Base-by-base conservation (phyloP, 2,797 vertebrate genomes). In the Pseudotriccus pelzelni region DNA sequence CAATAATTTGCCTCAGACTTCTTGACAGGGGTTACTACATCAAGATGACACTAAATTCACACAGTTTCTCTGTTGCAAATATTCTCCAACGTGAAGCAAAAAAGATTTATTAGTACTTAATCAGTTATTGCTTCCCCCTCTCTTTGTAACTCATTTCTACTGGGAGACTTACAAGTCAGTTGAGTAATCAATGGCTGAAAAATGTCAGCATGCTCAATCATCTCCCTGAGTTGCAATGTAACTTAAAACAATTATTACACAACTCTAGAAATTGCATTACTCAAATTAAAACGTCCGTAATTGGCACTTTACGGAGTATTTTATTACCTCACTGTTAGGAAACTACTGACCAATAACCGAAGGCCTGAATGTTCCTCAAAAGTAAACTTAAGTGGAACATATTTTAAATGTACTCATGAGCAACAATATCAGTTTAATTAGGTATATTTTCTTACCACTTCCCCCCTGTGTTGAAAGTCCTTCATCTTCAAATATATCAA, bases 401-500 rank as follows among this genome's bases (percentile, higher is more conserved):
- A 79, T 30, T 85, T 44, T 34, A 87, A 88, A 78, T 11, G 6
- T 30, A 75, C 4, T 56, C 22, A 46, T 9, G 4, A 72, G 3
- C 25, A 91, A 49, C 22, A 66, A 12, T 10, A 60, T 30, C 23
- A 34, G 28, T 47, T 91, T 86, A 66, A 55, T 69, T 47, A 82
- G 58, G 39, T 32, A 4, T 28, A 58, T 37, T 69, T 67, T 96
- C 98, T 96, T 96, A 98, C 98, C 97, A 10, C 89, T 97, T 96
- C 97, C 94, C 98, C 99, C 98, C 96, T 99, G 99, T 14, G 98
- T 98, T 44, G 98, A 97, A 87, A 99, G 97, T 52, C 99, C 99
- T 96, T 99, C 99, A 43, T 99, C 99, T 97, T 99, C 99, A 97
- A 99, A 99, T 97, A 99, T 99, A 97, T 99, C 99, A 59, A 99